Base-by-base conservation (phyloP, 1,140 invertebrate species). In the Drosophila eugracilis region DNA sequence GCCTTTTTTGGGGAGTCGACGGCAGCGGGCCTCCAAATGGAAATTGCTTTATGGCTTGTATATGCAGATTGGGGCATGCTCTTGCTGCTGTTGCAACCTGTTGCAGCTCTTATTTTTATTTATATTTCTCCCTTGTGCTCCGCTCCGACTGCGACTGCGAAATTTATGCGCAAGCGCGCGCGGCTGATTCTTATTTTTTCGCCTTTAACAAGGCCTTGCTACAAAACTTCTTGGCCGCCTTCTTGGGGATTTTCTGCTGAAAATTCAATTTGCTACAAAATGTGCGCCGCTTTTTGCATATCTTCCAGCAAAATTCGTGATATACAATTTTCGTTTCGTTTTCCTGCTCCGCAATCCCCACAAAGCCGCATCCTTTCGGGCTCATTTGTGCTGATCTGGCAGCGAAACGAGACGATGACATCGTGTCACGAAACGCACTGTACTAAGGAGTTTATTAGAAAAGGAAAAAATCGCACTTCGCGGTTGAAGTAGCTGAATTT, bases 21-120 rank as follows among this genome's bases (percentile, higher is more conserved):
- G 54, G 37, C 39, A 45, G 60, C 39, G 45, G 41, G 59, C 79
- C 59, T 58, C 54, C 77, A 78, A 88, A 90, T 90, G 86, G 88
- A 90, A 90, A 90, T 90, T 90, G 75, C 78, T 90, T 90, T 90
- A 90, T 90, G 81, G 86, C 86, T 90, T 90, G 81, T 90, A 90
- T 90, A 90, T 90, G 86, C 86, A 90, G 86, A 90, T 90, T 86
- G 83, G 75, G 67, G 75, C 62, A 70, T 75, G 62, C 41, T 62
- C 42, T 50, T 26, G 37, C 58, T 48, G 59, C 77, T 69, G 73
- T 59, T 74, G 58, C 60, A 58, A 63, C 49, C 78, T 74, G 78
- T 60, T 58, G 73, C 79, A 73, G 75, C 53, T 70, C 53, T 76
- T 75, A 34, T 52, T 75, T 54, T 58, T 65, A 70, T 52, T 71